Conservation (phyloP, 92 coral and sea anemone species). For the Actinostola sp. region DNA sequence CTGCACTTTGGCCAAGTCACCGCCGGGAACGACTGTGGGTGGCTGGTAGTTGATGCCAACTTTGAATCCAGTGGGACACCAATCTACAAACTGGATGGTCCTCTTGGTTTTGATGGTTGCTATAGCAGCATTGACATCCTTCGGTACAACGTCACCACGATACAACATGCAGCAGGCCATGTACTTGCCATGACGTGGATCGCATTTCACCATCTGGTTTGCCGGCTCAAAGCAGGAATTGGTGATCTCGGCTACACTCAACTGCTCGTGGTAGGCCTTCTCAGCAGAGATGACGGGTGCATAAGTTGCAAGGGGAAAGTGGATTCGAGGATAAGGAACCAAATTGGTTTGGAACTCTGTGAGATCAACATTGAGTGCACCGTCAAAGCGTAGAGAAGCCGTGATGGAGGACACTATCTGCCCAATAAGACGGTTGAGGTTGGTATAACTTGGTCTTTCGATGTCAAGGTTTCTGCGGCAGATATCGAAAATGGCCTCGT, state of each 20-base stretch:
- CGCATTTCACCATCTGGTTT: slow-evolving; percentile 88
- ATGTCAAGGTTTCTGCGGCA: slow-evolving; percentile 77
- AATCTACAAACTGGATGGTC: slow-evolving; percentile 72
- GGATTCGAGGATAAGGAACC: slow-evolving; percentile 91
- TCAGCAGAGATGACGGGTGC: slow-evolving; percentile 79
- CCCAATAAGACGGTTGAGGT: slow-evolving; percentile 92
- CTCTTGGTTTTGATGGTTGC: slow-evolving; percentile 73
- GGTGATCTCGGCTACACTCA: slow-evolving; percentile 74
- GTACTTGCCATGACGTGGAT: slow-evolving; percentile 87
- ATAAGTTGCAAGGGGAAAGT: slow-evolving; percentile 85
- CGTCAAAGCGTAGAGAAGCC: slow-evolving; percentile 91
- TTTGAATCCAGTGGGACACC: slow-evolving; percentile 78
- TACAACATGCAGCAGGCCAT: slow-evolving; percentile 79
- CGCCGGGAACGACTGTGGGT: slow-evolving; percentile 78
- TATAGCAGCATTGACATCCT: slow-evolving; percentile 76
- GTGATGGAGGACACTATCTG: slow-evolving; percentile 94
- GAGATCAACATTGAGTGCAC: slow-evolving; percentile 87
- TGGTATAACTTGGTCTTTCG: slow-evolving; percentile 95
- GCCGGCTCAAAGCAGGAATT: slow-evolving; percentile 82
- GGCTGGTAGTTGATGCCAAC: slow-evolving; percentile 79
- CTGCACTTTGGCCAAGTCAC: slow-evolving; percentile 79
- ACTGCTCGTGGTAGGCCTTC: slow-evolving; percentile 80
- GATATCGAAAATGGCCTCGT: slow-evolving; percentile 71
- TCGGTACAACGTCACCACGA: slow-evolving; percentile 86
- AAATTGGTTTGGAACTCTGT: slow-evolving; percentile 92